Evolutionary conservation across 64 coral and sea anemone genomes (phyloP).

Genomic region (Dendrophyllia cribrosa): DNA sequence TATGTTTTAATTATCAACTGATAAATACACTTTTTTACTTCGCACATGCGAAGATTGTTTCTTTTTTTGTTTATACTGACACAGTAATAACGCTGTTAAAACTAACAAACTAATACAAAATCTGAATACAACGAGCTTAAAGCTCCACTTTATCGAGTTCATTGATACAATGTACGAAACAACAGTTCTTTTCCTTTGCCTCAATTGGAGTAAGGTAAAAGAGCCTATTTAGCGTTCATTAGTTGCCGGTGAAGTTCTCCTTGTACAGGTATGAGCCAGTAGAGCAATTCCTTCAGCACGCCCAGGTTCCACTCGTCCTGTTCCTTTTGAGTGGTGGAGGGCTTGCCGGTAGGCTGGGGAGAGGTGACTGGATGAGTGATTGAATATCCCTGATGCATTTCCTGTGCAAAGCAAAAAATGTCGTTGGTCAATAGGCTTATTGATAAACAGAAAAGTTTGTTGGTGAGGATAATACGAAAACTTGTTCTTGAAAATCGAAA

Average conservation of each 20-base stretch:
- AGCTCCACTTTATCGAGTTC: neutral
- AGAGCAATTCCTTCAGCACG: constrained; percentile 18
- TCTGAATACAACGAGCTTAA: neutral
- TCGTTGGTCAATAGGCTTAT: neutral
- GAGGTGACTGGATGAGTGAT: neutral
- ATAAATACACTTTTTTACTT: too few species aligned
- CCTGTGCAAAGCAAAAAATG: neutral
- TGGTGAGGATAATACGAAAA: too few species aligned
- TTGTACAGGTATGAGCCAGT: constrained; percentile 2
- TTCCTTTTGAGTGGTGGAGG: constrained; percentile 35
- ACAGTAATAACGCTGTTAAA: neutral
- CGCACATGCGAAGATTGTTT: too few species aligned
- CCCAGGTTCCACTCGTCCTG: constrained; percentile 34
- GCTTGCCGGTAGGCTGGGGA: constrained; percentile 21
- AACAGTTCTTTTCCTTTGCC: neutral
- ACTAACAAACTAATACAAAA: neutral
- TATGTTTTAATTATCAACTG: too few species aligned
- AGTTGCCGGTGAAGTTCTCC: neutral
- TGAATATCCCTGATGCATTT: neutral
- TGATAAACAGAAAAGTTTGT: too few species aligned
- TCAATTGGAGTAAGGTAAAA: neutral
- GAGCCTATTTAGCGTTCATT: neutral
- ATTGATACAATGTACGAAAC: constrained; percentile 36
- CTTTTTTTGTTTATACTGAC: neutral
- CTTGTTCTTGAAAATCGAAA: too few species aligned